Percentiles rank a stretch among this genome's conserved stretches.
phyloP scores from a whole-genome alignment of 2,797 vertebrate genomes.

The Gallinago solitaria region DNA sequence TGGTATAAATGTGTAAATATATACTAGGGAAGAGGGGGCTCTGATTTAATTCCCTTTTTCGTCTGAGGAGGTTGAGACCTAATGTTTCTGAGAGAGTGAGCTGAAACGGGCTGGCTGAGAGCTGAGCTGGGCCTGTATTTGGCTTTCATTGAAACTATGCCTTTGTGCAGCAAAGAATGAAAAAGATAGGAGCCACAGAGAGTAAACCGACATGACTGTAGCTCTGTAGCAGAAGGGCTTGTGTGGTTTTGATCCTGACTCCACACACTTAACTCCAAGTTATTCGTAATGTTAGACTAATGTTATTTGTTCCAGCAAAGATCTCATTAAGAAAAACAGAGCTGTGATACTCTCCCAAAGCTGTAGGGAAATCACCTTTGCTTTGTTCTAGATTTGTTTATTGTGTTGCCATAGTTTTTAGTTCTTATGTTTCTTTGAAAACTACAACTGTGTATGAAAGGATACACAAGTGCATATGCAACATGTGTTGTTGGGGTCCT shows the following conservation, averaged over 20 bases:
- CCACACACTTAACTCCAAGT: not conserved
- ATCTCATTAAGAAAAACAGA: not conserved
- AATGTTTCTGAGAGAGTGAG: not conserved
- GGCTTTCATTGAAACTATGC: not conserved
- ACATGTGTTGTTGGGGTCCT: not conserved
- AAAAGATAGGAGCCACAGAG: not conserved
- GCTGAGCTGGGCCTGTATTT: not conserved
- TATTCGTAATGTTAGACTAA: not conserved
- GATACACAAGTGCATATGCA: not conserved
- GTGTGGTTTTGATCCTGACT: not conserved
- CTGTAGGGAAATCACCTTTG: not conserved
- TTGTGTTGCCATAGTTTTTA: not conserved
- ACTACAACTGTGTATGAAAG: accelerated
- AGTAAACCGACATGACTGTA: not conserved
- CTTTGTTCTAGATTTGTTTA: not conserved
- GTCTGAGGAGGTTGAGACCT: not conserved
- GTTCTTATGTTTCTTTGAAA: not conserved
- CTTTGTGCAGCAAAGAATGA: not conserved
- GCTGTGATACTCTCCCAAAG: not conserved
- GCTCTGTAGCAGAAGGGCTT: not conserved
- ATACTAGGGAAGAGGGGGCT: not conserved
- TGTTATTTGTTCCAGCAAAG: not conserved
- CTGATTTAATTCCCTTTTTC: not conserved
- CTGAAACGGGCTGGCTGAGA: not conserved
- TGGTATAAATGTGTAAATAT: not conserved